Evolutionary conservation across 1,140 invertebrate species (phyloP).

Genomic region (Leguminivora glycinivorella): DNA sequence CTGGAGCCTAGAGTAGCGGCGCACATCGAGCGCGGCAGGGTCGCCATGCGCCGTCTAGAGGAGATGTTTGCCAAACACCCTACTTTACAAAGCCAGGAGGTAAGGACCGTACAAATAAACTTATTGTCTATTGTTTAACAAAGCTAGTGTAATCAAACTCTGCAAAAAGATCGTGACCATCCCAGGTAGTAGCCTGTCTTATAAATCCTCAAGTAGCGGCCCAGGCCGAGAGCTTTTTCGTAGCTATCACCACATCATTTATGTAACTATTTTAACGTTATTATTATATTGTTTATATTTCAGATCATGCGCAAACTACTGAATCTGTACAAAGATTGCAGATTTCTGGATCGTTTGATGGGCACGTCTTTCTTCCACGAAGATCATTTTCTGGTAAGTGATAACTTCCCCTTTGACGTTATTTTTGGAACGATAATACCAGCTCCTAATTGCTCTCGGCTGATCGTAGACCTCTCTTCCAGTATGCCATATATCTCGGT

Average conservation of each 20-base stretch:
- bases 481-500: no score
- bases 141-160: no score
- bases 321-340: constrained; percentile 91
- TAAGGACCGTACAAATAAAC: constrained; percentile 50
- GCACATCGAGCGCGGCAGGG: constrained; percentile 86
- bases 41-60: constrained; percentile 86
- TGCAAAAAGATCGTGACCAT: no score
- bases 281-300: constrained; percentile 40
- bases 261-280: constrained; percentile 13
- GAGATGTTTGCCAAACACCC: constrained; percentile 88
- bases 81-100: constrained; percentile 84
- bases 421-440: no score
- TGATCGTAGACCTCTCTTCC: no score
- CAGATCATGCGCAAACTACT: constrained; percentile 87
- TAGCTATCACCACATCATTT: no score
- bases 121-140: no score
- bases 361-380: constrained; percentile 92
- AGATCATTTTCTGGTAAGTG: constrained; percentile 82
- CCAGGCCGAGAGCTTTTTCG: no score
- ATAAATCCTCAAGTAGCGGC: no score
- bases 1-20: constrained; percentile 83
- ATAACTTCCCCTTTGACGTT: no score
- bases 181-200: no score
- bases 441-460: no score
- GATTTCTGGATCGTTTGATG: constrained; percentile 90